Evolutionary conservation across 2,797 vertebrate genomes (phyloP), one percentile per base, ranked within the genome.

Genomic region (Phataginus tetradactyla): DNA sequence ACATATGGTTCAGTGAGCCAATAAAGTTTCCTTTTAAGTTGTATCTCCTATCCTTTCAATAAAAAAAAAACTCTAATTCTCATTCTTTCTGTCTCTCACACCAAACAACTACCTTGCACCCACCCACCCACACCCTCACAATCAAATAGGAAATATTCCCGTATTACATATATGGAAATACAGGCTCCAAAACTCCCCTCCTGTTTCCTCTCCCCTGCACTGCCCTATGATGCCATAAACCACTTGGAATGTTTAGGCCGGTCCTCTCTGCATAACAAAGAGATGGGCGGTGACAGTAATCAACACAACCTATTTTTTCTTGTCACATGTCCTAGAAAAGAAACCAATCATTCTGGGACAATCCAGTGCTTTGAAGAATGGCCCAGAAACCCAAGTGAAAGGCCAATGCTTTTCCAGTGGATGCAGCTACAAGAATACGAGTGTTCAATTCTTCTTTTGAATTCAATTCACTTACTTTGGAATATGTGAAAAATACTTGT

Each of bases 231-330:
- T 92, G 32, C 68, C n/a, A 42, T 11, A 49, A 18, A 93, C 37
- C 39, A 18, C 17, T 83, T 86, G 64, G 25, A 53, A 34, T 20
- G 57, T 94, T 83, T 79, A 4, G 17, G 32, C 27, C 93, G 34
- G 14, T 37, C 91, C 27, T 20, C 21, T 72, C 13, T 39, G 42
- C 68, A 29, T 42, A 11, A 34, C 45, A 66, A 39, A 83, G 37
- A 63, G 23, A 21, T 18, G n/a, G 1, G 29, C 7, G 68, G 29
- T 68, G 25, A 91, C 2, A 27, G 3, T 42, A 59, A 75, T 55
- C 23, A 80, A 11, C 68, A 94, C 34, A 63, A 51, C n/a, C 66
- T 75, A n/a, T 83, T 72, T 96, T 79, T 93, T 51, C 34, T 92
- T 51, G 21, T 92, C 86, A 59, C 13, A 34, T n/a, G 61, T 51